A percentile compares a stretch with the other conserved stretches of the same genome.
phyloP scores from a whole-genome alignment of 2,113 vertebrate genomes.

The Sporophila hypoxantha region DNA sequence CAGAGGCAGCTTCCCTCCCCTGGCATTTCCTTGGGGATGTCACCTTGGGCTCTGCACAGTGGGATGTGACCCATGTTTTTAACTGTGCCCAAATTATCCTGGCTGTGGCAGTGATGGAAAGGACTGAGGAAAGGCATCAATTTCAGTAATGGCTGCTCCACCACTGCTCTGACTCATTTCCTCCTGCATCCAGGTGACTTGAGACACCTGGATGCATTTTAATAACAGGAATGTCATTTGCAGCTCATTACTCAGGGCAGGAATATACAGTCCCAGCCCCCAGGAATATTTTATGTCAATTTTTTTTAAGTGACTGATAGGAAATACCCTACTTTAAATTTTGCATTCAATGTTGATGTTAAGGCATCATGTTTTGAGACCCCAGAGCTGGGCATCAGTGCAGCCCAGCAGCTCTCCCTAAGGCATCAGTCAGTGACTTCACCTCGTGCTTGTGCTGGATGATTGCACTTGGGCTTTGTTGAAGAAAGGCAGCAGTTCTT shows the following conservation, averaged over 20 bases:
- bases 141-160: neutral
- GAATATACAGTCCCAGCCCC: neutral
- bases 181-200: neutral
- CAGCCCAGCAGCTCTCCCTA: neutral
- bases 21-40: neutral
- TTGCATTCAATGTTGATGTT: neutral
- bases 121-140: neutral
- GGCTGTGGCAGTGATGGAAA: neutral
- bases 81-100: neutral
- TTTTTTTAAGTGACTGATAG: neutral
- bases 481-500: neutral
- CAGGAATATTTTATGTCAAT: neutral
- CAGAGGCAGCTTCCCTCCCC: neutral
- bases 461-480: neutral
- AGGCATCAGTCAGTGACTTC: neutral
- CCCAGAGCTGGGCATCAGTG: neutral
- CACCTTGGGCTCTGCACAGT: neutral
- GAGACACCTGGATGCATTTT: neutral
- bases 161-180: neutral
- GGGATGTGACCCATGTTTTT: neutral
- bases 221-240: neutral
- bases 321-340: neutral
- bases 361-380: neutral
- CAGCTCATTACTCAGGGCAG: neutral
- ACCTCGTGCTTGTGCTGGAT: fast-evolving